Evolutionary conservation across 2,113 vertebrate genomes (phyloP), one percentile per base, ranked within the genome.

Genomic region (Pterophyllum scalare): DNA sequence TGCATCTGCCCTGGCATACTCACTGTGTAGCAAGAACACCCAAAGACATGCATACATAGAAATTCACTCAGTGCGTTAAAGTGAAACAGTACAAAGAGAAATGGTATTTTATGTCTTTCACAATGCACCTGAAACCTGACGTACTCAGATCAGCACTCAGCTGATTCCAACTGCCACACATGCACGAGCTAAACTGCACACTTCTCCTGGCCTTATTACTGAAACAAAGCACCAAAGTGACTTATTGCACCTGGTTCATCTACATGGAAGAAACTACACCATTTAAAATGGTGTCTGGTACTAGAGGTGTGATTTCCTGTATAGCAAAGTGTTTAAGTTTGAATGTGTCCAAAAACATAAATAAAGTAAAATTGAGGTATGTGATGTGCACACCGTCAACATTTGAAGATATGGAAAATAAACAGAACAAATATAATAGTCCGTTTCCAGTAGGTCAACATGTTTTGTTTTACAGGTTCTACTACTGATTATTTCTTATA

Each of bases 21-120:
- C 77, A 40, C 57, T 76, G 3, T 67, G 80, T 75, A 86, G 58
- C 78, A 22, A 77, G 72, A 67, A 89, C 46, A 87, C 87, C 67
- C 81, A 77, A 12, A 80, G 83, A 90, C 92, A 89, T 52, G 95
- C 93, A 94, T 88, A 92, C 93, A 86, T 26, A 90, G 78, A 88
- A 60, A 87, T 83, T 87, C 86, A 83, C 87, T 91, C 83, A 75
- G 83, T 83, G 86, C 1, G 17, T 87, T 49, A 78, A 87, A 67
- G 60, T 62, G 75, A 89, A 89, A 74, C 49, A 26, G 72, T 15
- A 79, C 62, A 86, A 88, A 82, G n/a, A 52, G 49, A 89, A 87
- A 80, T 35, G 7, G 10, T 22, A 14, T 46, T 77, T 77, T 59
- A 52, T 49, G 46, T 74, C 70, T 79, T 77, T 62, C 61, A 57